These are phyloP conservation scores for Drosophila insularis DNA, from an alignment of 1,140 invertebrate genomes.

Conservation along the genomic window DNA sequence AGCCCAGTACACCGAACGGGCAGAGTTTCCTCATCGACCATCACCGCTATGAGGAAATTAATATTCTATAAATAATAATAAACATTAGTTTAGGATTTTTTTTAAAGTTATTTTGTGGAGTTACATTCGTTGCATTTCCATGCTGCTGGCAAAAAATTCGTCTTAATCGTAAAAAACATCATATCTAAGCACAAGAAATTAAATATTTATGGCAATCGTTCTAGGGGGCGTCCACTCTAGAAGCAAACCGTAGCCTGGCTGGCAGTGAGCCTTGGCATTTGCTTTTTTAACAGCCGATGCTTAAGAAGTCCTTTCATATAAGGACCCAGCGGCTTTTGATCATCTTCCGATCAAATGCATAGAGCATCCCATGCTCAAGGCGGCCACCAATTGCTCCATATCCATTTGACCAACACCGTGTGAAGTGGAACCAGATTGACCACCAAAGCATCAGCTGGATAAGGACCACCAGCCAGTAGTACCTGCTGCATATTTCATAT, in stretches of 20 bases:
- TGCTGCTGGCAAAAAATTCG: conserved; percentile 88
- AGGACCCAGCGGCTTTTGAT: conserved; percentile 87
- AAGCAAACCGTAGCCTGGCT: conserved; percentile 92
- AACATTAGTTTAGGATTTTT: neutral
- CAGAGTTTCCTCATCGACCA: conserved; percentile 76
- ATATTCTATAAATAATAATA: conserved; percentile 57
- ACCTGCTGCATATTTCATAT: conserved; percentile 88
- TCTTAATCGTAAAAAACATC: conserved; percentile 92
- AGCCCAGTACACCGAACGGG: conserved; percentile 75
- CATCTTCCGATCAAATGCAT: conserved; percentile 88
- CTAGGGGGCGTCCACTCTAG: conserved; percentile 81
- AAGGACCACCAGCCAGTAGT: conserved; percentile 86
- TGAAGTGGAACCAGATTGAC: conserved; percentile 85
- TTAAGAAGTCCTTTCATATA: conserved; percentile 91
- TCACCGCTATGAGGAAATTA: conserved; percentile 76
- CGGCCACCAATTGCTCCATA: conserved; percentile 85
- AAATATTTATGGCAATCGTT: neutral
- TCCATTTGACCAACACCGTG: conserved; percentile 86
- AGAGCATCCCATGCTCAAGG: conserved; percentile 86
- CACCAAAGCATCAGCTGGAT: conserved; percentile 86
- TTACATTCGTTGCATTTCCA: conserved; percentile 86
- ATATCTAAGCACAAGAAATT: conserved; percentile 84
- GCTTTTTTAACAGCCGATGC: conserved; percentile 84
- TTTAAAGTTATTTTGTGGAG: conserved; percentile 34
- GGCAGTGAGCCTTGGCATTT: conserved; percentile 85